Conservation (phyloP, 2,888 invertebrate species). For the Pheosia gnoma region DNA sequence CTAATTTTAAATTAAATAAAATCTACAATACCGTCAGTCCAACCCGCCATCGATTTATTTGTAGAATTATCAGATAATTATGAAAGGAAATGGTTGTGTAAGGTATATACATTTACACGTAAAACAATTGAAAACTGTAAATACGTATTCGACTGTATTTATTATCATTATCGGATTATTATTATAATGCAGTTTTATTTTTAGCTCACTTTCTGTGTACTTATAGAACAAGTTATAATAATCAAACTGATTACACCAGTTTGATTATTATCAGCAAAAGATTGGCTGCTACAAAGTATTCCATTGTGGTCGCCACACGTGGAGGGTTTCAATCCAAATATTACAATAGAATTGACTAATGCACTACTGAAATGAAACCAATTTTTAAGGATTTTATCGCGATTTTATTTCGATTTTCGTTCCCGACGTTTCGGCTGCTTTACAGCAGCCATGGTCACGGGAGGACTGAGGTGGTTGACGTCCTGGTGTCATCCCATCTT, state of each 20-base stretch:
- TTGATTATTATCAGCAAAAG: neutral
- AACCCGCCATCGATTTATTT: neutral
- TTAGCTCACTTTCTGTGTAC: too few species aligned
- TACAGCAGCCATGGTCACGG: too few species aligned
- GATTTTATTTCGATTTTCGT: too few species aligned
- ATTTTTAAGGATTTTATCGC: too few species aligned
- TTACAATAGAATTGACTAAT: slow-evolving; percentile 3
- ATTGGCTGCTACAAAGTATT: neutral
- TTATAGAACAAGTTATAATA: too few species aligned
- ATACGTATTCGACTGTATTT: neutral
- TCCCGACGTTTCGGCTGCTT: too few species aligned
- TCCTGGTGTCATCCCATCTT: too few species aligned
- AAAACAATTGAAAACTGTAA: slow-evolving; percentile 13
- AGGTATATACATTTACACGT: slow-evolving; percentile 21
- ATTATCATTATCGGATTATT: neutral
- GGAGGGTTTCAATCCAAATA: neutral
- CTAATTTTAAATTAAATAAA: neutral
- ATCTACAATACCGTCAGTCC: neutral
- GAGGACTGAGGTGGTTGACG: too few species aligned
- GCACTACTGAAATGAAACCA: too few species aligned
- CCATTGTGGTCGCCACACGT: slow-evolving; percentile 4
- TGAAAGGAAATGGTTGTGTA: slow-evolving; percentile 13
- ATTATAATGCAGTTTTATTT: too few species aligned
- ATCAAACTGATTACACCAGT: neutral
- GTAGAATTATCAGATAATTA: slow-evolving; percentile 24